Conservation (phyloP, 2,888 invertebrate genomes). For the Glyphotaelius pellucidus region DNA sequence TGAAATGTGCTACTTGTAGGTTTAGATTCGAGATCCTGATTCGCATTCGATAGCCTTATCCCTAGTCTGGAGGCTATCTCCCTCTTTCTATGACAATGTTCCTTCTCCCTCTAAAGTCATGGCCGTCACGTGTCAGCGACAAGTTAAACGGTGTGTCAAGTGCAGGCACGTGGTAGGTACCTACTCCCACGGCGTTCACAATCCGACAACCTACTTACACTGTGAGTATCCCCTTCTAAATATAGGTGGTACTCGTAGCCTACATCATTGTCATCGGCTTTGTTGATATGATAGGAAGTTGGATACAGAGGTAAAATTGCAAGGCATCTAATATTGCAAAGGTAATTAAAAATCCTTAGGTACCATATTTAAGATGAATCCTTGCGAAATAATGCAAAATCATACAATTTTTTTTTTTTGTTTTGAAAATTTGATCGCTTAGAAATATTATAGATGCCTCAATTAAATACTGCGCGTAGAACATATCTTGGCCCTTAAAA, state of each 20-base stretch:
- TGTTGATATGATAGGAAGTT: neutral
- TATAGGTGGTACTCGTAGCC: neutral
- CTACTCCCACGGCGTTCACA: neutral
- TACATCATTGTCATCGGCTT: neutral
- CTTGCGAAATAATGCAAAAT: too few species aligned
- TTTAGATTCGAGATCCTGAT: too few species aligned
- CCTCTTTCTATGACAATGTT: neutral
- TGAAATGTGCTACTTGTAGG: too few species aligned
- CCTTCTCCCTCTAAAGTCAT: neutral
- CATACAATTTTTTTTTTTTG: too few species aligned
- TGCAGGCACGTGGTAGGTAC: conserved; percentile 3
- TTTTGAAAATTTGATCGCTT: too few species aligned
- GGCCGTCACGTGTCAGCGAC: neutral
- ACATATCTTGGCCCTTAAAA: too few species aligned
- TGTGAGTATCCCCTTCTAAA: neutral
- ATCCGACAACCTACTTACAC: neutral
- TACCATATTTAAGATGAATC: too few species aligned
- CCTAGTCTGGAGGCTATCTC: neutral
- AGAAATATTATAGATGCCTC: too few species aligned
- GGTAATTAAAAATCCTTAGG: too few species aligned
- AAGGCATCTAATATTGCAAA: neutral
- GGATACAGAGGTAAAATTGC: neutral
- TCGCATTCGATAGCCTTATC: too few species aligned
- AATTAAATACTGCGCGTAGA: too few species aligned
- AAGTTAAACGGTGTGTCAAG: conserved; percentile 20